These are phyloP conservation scores for Elanoides forficatus DNA, from an alignment of 2,113 vertebrate species.

Conservation along the genomic window DNA sequence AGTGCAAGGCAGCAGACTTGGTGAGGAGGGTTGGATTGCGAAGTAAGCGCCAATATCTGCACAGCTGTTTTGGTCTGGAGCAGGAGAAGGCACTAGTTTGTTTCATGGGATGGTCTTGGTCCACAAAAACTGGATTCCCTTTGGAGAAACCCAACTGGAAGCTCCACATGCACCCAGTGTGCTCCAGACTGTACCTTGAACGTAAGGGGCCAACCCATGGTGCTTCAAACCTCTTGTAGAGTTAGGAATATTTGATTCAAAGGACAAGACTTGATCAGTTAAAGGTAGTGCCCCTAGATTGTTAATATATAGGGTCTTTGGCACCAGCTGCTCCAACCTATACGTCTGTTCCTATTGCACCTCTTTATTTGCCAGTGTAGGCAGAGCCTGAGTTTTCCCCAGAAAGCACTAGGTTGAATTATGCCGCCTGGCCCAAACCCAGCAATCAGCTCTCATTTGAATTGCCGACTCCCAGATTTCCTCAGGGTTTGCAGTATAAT, in stretches of 20 bases:
- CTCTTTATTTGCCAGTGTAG: not conserved
- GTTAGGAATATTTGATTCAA: not conserved
- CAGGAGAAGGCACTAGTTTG: not conserved
- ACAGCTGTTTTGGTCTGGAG: not conserved
- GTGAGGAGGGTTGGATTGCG: not conserved
- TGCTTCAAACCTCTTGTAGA: not conserved
- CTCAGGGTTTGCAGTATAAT: not conserved
- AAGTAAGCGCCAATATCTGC: not conserved
- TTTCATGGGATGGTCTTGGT: not conserved
- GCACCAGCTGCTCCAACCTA: not conserved
- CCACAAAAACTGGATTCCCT: not conserved
- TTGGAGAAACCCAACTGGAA: not conserved
- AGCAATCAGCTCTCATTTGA: not conserved
- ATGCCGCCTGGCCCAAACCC: not conserved
- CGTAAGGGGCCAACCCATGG: not conserved
- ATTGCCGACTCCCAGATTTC: not conserved
- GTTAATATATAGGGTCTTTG: not conserved
- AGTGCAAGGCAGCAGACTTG: not conserved
- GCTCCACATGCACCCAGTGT: fast-evolving
- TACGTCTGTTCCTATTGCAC: not conserved
- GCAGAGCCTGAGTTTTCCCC: not conserved
- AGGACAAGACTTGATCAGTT: not conserved
- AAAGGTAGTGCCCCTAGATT: not conserved
- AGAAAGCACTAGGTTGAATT: not conserved
- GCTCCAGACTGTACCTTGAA: not conserved